Base-by-base conservation (phyloP, 2,888 invertebrate genomes). In the Cataglyphis altisquamis region DNA sequence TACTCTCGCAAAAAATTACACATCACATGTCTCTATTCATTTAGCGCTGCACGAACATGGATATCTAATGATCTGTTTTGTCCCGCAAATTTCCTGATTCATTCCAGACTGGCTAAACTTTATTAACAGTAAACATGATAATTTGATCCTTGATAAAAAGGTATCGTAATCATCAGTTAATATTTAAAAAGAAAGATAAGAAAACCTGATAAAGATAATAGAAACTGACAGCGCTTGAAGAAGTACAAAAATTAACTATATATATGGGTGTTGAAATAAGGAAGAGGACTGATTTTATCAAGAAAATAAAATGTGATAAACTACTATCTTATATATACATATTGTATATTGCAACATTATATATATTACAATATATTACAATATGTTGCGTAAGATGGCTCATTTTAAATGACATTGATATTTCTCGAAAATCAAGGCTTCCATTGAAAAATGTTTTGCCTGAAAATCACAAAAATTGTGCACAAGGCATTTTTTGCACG, bases 1-100 rank as follows among this genome's bases (percentile, higher is more conserved):
- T 89, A 86, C 83, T 73, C 77, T 68, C 48, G 68, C 73, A 52
- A 52, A 52, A 72, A 82, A 15, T 67, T 48, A 48, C 68, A 48
- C 48, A 70, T 74, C 60, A 63, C 55, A 45, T 39, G 77, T 72
- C 62, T 52, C 64, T 52, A 18, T 18, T 81, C 32, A 73, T 64
- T 60, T 68, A 32, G 6, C 18, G 63, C 32, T 62, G 8, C 45
- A 68, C 29, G 41, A 73, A 67, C 68, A 39, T 41, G 15, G 36
- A 66, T 62, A 25, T 55, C 39, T 57, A 48, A 63, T 29, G 10
- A 75, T 72, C 57, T 80, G 63, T 48, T 77, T 36, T 15, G 67
- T 45, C 8, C 1, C 6, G 2, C 1, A 12, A 18, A 32, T 12
- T 82, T 64, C 55, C 32, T 25, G 18, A 29, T 70, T n/a, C 10